phyloP scores from a whole-genome alignment of 2,113 vertebrate genomes.

The Salvelinus alpinus region DNA sequence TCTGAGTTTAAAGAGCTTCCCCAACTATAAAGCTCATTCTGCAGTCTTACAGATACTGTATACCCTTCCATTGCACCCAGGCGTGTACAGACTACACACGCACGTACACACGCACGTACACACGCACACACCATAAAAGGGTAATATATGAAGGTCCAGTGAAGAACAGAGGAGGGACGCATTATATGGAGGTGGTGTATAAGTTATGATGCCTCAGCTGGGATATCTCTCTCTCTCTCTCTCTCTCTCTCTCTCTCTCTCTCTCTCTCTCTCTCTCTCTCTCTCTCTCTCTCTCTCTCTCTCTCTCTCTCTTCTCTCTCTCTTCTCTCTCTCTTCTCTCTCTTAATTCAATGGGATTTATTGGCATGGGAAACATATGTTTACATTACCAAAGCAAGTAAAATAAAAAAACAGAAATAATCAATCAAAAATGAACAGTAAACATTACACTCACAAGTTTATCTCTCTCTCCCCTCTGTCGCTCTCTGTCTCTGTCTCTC shows the following conservation, averaged over 20 bases:
- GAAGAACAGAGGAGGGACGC: neutral
- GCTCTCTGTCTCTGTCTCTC: neutral
- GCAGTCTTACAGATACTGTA: constrained; percentile 23
- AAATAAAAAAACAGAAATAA: no score
- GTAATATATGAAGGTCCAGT: neutral
- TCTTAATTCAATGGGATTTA: no score
- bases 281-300: no score
- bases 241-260: no score
- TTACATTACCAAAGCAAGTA: no score
- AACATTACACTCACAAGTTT: no score
- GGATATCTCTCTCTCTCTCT: neutral
- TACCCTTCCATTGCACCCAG: constrained; percentile 14
- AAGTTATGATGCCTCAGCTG: constrained; percentile 4
- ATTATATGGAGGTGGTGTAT: neutral
- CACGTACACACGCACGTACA: neutral
- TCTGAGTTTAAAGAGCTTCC: constrained; percentile 15
- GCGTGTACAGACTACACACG: neutral
- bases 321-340: no score
- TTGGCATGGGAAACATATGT: no score
- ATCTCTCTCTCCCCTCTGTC: no score
- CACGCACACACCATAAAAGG: neutral
- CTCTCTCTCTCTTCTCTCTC: no score
- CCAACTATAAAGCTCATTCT: constrained; percentile 15
- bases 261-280: no score
- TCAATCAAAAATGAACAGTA: no score